Base-by-base conservation (phyloP, 1,140 invertebrate species). In the Oppia nitens region DNA sequence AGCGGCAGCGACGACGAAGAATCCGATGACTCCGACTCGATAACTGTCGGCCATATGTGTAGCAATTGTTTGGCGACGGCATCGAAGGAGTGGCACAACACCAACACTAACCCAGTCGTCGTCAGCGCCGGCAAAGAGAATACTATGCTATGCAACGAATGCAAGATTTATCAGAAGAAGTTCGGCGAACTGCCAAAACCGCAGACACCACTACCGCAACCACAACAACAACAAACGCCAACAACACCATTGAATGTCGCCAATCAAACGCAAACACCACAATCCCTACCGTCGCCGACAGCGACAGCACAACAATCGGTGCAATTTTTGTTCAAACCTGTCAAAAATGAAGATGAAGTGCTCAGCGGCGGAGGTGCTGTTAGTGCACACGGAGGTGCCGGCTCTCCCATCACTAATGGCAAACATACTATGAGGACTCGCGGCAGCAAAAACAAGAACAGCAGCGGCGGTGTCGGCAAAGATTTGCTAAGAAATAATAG, bases 21-120 rank as follows among this genome's bases (percentile, higher is more conserved):
- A 60, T 87, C 91, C 69, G 90, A 91, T 71, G 91, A 91, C 72
- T 93, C 84, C 70, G 90, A 90, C 74, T 89, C 87, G 58, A 76
- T 84, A 63, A 82, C 85, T 64, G 78, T 77, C 59, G 73, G 65
- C 61, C 74, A 76, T 66, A 66, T 71, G 48, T 80, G 77, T 63
- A 69, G 75, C 59, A 75, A 78, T 63, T 78, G 77, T 68, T 72
- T 79, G 66, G 80, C 81, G 1, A 84, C 80, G 32, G 79, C 73
- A 65, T 81, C 79, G 21, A 75, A 77, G 69, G 81, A 83, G 67
- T 84, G 82, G 81, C 83, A 85, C 69, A 77, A 84, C 67, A 80
- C 80, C 23, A n/a, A n/a, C n/a, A n/a, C n/a, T n/a, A n/a, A n/a
- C n/a, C n/a, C n/a, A n/a, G n/a, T n/a, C n/a, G n/a, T n/a, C n/a